These are phyloP conservation scores for Poecilia latipinna DNA, from an alignment of 2,113 vertebrate species.

Conservation along the genomic window DNA sequence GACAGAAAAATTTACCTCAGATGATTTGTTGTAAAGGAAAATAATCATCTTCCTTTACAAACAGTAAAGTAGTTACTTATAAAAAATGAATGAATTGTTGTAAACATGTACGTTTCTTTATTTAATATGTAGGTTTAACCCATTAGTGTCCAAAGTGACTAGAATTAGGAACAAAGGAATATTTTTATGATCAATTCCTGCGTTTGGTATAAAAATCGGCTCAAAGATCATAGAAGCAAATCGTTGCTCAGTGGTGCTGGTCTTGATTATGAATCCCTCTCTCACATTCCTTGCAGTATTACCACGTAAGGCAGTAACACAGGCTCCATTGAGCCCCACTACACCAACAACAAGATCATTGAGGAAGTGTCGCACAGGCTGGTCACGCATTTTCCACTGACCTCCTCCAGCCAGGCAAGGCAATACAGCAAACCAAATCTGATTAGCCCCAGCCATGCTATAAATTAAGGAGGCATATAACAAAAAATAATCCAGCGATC, in stretches of 20 bases:
- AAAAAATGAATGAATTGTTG: too few species aligned
- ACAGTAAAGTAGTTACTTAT: neutral
- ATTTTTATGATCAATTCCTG: conserved; percentile 23
- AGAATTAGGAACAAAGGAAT: neutral
- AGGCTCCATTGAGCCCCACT: conserved; percentile 67
- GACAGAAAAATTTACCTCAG: neutral
- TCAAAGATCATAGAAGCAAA: conserved; percentile 29
- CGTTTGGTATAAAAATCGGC: conserved; percentile 3
- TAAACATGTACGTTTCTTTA: neutral
- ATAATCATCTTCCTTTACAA: neutral
- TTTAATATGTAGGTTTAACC: neutral
- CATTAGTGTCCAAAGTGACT: too few species aligned
- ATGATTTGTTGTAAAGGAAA: neutral
- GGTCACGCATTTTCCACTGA: conserved; percentile 70
- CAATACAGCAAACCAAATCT: conserved; percentile 58
- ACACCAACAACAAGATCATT: conserved; percentile 73
- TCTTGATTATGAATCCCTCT: conserved; percentile 60
- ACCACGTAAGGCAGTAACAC: conserved; percentile 67
- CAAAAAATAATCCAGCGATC: conserved; percentile 58
- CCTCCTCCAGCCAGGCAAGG: conserved; percentile 46
- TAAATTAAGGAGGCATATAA: conserved; percentile 62
- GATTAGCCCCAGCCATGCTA: conserved; percentile 68
- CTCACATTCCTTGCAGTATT: conserved; percentile 71
- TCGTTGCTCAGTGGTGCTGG: conserved; percentile 61
- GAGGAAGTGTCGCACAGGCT: conserved; percentile 65